Evolutionary conservation across 2,888 invertebrate genomes (phyloP).

Genomic region (Chymomyza fuscimana): DNA sequence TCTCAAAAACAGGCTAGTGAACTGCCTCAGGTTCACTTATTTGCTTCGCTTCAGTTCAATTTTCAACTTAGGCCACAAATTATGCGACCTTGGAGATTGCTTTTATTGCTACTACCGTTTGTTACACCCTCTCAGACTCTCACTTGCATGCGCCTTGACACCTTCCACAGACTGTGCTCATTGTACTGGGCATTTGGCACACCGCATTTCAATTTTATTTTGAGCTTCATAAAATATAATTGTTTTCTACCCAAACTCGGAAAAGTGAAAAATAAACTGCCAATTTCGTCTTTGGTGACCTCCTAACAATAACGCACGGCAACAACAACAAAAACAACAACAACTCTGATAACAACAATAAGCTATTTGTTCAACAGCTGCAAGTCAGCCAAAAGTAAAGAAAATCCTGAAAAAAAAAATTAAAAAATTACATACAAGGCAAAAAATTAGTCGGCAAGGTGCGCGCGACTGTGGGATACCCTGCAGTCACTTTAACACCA

Average conservation of each 20-base stretch:
- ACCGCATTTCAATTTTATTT: constrained; percentile 30
- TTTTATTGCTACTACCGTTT: neutral
- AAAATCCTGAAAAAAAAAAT: neutral
- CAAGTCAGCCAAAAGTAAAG: constrained; percentile 63
- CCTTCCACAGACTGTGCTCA: neutral
- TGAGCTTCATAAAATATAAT: constrained; percentile 68
- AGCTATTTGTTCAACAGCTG: constrained; percentile 74
- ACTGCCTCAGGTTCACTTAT: neutral
- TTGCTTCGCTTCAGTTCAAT: constrained; percentile 34
- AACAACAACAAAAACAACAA: constrained; percentile 34
- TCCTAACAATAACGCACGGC: constrained; percentile 61
- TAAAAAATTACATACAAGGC: neutral
- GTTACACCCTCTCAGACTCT: neutral
- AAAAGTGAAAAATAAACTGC: constrained; percentile 70
- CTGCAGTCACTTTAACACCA: no score
- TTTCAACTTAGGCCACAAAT: constrained; percentile 23
- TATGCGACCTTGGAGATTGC: neutral
- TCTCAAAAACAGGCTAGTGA: no score
- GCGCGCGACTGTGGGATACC: no score
- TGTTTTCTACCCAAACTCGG: constrained; percentile 34
- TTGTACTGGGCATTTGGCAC: neutral
- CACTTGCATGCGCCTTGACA: no score
- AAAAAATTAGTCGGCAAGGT: neutral
- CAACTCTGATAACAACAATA: constrained; percentile 35
- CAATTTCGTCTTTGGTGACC: constrained; percentile 60